A percentile compares a stretch with the other conserved stretches of the same genome.
Evolutionary conservation across 2,113 vertebrate species (phyloP).

Genomic region (Myocastor coypus): DNA sequence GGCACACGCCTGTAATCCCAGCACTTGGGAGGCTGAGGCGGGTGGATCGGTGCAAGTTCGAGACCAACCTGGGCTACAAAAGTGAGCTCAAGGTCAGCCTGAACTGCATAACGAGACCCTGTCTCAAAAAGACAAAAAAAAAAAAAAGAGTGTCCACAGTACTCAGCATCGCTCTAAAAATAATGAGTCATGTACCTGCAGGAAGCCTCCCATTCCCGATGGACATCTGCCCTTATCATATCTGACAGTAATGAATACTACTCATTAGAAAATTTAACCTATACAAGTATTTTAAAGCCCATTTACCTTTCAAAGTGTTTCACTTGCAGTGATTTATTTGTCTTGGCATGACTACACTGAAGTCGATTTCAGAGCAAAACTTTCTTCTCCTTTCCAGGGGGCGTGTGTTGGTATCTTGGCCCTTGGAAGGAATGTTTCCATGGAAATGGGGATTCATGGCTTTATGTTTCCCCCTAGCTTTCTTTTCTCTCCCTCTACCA

Average conservation of each 20-base stretch:
- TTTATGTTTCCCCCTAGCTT: not conserved
- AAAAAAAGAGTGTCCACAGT: too few relatives aligned
- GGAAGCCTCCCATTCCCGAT: not conserved
- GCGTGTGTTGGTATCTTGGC: not conserved
- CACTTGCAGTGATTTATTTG: constrained; percentile 49
- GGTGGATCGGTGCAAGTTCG: too few relatives aligned
- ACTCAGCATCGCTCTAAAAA: constrained; percentile 5
- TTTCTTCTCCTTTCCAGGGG: not conserved
- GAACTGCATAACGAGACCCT: too few relatives aligned
- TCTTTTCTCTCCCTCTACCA: not conserved
- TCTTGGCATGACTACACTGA: constrained; percentile 47
- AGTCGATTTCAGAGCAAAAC: constrained; percentile 49
- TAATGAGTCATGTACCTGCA: not conserved
- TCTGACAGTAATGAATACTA: constrained; percentile 66
- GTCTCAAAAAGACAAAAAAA: too few relatives aligned
- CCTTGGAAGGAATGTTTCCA: not conserved
- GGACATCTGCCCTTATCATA: constrained; percentile 1
- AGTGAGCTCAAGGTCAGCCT: too few relatives aligned
- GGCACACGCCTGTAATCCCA: too few relatives aligned
- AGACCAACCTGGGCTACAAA: too few relatives aligned
- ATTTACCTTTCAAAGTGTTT: constrained; percentile 61
- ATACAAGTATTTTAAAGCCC: constrained; percentile 57
- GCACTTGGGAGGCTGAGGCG: too few relatives aligned
- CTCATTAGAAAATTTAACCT: constrained; percentile 26
- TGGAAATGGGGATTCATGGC: constrained; percentile 35